Evolutionary conservation across 2,888 invertebrate species (phyloP), one percentile per base, ranked within the genome.

Genomic region (Eilema caniola): DNA sequence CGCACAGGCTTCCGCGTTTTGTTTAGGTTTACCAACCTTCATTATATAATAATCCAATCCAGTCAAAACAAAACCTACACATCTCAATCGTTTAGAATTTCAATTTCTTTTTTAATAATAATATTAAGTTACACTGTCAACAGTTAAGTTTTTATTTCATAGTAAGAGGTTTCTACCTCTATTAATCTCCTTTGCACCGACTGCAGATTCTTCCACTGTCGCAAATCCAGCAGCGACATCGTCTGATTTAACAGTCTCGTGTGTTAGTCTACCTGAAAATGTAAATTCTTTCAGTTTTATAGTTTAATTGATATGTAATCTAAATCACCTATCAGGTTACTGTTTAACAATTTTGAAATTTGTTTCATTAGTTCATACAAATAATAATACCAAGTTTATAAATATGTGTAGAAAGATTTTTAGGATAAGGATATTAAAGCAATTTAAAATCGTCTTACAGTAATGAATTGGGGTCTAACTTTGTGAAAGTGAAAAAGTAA

Each of bases 171-270:
- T 11, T 57, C 0, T 64, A 69, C 64, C 69, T 69, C 53, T 61
- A 53, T 28, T 33, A 56, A 24, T 24, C 11, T 31, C 28, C 24
- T 47, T 65, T 16, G 37, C 91, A 4, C 93, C 93, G 25, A 92
- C 78, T 3, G 78, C 70, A 0, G 93, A 93, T 80, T 95, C 93
- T 76, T 94, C 91, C 0, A 93, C 94, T 0, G 92, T 92, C 0
- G 94, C 92, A 69, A 92, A 93, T 0, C 94, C 93, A 53, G 90
- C 88, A 71, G 89, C 89, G 10, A 77, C 78, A 20, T 89, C 88
- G 37, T 82, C 83, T 0, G 66, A n/a, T 1, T 78, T 66, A 5
- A 86, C 85, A 0, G 28, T 47, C 3, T 91, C 90, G 24, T 90
- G 83, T 0, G 75, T 75, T 20, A 92, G 24, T 20, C 5, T 66